Conservation (phyloP, 2,797 vertebrate genomes). For the Aplochiton taeniatus region DNA sequence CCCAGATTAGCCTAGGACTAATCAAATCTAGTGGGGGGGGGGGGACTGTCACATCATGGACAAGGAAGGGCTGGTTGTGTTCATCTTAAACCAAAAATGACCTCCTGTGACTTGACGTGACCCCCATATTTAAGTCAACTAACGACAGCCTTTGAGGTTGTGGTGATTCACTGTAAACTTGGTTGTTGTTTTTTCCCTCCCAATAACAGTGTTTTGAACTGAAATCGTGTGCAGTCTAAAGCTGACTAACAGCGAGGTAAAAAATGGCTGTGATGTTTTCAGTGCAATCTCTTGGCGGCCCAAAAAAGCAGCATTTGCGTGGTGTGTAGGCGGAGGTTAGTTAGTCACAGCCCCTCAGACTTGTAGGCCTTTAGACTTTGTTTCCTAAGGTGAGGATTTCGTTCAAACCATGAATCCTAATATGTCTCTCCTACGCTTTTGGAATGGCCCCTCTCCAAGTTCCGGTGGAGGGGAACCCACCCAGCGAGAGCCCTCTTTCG, state of each 20-base stretch:
- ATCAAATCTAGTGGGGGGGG: slow-evolving; percentile 34
- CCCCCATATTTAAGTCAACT: no score
- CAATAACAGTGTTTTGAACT: no score
- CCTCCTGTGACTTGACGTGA: no score
- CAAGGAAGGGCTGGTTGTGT: slow-evolving; percentile 26
- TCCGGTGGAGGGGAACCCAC: slow-evolving; percentile 34
- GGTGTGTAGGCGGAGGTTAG: slow-evolving; percentile 38
- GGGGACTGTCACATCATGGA: slow-evolving; percentile 49
- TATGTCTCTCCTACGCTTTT: slow-evolving; percentile 23
- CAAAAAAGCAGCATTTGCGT: not conserved
- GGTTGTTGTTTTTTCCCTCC: no score
- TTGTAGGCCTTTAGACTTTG: slow-evolving; percentile 53
- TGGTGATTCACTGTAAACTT: no score
- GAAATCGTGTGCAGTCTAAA: no score
- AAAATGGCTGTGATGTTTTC: not conserved
- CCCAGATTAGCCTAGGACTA: slow-evolving; percentile 55
- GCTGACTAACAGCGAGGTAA: no score
- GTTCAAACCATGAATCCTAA: slow-evolving; percentile 41
- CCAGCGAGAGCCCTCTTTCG: slow-evolving; percentile 33
- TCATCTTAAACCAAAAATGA: no score
- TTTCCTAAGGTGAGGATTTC: slow-evolving; percentile 48
- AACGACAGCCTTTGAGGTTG: no score
- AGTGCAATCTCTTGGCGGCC: slow-evolving; percentile 9
- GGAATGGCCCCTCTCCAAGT: slow-evolving; percentile 32
- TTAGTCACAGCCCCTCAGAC: slow-evolving; percentile 44